Base-by-base conservation (phyloP, 2,888 invertebrate species). In the Troides helena region DNA sequence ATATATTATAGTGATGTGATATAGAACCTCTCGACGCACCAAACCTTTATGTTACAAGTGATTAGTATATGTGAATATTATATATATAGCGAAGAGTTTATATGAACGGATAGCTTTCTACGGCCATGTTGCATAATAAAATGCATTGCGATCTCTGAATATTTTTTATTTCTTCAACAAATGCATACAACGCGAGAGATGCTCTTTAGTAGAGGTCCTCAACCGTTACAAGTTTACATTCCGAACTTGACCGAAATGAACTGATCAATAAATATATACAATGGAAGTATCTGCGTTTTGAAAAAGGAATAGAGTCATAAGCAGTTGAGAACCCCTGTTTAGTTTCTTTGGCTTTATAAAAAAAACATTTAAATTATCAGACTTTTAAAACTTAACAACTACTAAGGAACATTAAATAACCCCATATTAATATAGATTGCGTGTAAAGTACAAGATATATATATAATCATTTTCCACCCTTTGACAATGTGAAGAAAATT, bases 91-190 rank as follows among this genome's bases (percentile, higher is more conserved):
- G 83, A 86, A 82, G 79, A 89, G 83, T 88, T 89, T 90, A 89
- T 86, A 81, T 39, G 7, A 80, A 88, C 76, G 81, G 88, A 89
- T 90, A 89, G 92, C 91, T 90, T 92, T 88, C 90, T 90, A 90
- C 90, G 91, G 84, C 90, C 90, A 89, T 91, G 88, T 90, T 92
- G 91, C 86, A 81, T 79, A 90, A 86, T 89, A 90, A 91, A 86
- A 83, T 74, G 88, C 90, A 84, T 90, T 87, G 90, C 90, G 90
- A 82, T 85, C 82, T 74, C 72, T 2, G 18, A 43, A 17, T 39
- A 62, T 71, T 75, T 72, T 74, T 75, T 76, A 72, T 62, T 78
- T 89, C 81, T 17, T 46, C 10, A 43, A 74, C 68, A 76, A 73
- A 69, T 72, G 70, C 69, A 46, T 65, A 62, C 12, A 53, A 57